A percentile compares a stretch with the other conserved stretches of the same genome.
These are phyloP conservation scores for Rafetus swinhoei DNA, from an alignment of 2,113 vertebrate species.

Conservation along the genomic window DNA sequence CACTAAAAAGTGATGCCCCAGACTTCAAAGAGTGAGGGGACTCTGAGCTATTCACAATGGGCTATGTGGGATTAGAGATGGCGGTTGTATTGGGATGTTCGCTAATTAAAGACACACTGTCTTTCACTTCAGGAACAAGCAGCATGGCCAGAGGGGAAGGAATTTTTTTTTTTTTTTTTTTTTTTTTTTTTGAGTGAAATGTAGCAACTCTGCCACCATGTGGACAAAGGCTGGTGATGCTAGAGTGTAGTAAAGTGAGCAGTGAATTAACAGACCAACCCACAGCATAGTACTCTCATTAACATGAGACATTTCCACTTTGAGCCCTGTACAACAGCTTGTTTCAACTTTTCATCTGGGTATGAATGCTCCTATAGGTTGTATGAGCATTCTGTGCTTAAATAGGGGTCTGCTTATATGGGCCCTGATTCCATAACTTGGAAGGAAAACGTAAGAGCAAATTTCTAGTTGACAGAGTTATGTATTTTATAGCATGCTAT, in stretches of 20 bases:
- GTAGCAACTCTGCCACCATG: constrained; percentile 36
- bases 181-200: neutral
- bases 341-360: neutral
- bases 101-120: neutral
- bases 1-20: neutral
- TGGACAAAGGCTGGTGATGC: neutral
- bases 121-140: neutral
- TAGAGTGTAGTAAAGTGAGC: neutral
- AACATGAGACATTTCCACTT: neutral
- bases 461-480: neutral
- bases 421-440: neutral
- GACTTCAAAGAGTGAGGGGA: neutral
- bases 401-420: neutral
- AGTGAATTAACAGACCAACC: neutral
- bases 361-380: neutral
- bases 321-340: neutral
- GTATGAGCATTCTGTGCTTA: neutral
- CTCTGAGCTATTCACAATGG: neutral
- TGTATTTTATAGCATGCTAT: neutral
- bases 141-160: neutral
- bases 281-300: neutral
- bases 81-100: neutral
- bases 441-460: neutral
- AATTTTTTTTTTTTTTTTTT: neutral
- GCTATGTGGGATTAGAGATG: neutral